Evolutionary conservation across 2,113 vertebrate genomes (phyloP), one percentile per base, ranked within the genome.

Genomic region (Gobiocypris rarus): DNA sequence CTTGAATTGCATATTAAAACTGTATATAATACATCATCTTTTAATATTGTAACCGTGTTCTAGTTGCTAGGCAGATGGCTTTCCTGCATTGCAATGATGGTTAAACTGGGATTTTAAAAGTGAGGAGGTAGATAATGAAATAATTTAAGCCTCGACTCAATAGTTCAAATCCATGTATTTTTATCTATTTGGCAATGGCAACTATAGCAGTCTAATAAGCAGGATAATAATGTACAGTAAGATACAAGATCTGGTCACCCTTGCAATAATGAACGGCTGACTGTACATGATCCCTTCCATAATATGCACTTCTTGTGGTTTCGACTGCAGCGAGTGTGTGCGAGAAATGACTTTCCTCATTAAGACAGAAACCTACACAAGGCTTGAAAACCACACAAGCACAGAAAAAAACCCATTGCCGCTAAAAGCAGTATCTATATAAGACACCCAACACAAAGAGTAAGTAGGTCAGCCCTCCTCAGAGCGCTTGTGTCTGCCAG

Each of bases 391-490:
- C 43, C 71, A 74, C 71, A 74, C 71, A 52, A 22, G 71, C 45
- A 34, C 48, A 54, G 15, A 56, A 58, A 75, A n/a, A 41, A 75
- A 0, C 19, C 7, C 54, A 77, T 48, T 74, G 9, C 83, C n/a
- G 26, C 75, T 84, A 43, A 67, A 59, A 38, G 54, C 69, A 83
- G 81, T 82, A 87, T 84, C 86, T 87, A 82, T 85, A 81, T 81
- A 80, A 83, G 88, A 81, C 81, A 77, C 77, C 22, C 69, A 76
- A 48, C 83, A 75, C 86, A 83, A 81, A 65, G 43, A 85, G 74
- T 85, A 63, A 87, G 73, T 85, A 79, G 86, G 86, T 87, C 86
- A 87, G 81, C 74, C 73, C 73, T 74, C 59, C 79, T 84, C 83
- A 73, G 65, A 69, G 83, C 13, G 31, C 63, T 48, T 45, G 73